Evolutionary conservation across 2,113 vertebrate species (phyloP).

Genomic region (Pristiophorus japonicus): DNA sequence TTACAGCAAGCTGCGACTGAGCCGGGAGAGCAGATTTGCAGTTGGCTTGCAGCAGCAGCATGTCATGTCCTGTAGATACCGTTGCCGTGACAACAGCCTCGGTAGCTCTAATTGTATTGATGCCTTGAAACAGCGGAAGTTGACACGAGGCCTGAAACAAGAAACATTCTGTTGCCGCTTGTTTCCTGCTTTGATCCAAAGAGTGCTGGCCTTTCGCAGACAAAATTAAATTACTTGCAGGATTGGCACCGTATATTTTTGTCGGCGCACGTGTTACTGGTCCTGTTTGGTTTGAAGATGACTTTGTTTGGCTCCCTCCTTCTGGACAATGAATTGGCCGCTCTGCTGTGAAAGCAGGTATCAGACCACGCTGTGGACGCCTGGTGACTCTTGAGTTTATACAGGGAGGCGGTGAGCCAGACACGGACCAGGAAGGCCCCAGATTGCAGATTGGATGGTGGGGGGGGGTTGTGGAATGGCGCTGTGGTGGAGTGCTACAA

Average conservation of each 20-base stretch:
- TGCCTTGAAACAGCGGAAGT: slow-evolving; percentile 24
- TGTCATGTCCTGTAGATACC: slow-evolving; percentile 21
- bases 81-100: background rate
- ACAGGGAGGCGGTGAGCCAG: background rate
- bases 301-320: background rate
- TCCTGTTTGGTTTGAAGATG: background rate
- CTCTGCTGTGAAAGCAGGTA: background rate
- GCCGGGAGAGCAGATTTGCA: background rate
- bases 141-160: background rate
- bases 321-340: background rate
- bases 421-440: background rate
- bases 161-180: slow-evolving; percentile 3
- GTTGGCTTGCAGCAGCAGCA: background rate
- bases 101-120: slow-evolving; percentile 9
- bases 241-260: background rate
- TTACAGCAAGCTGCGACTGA: background rate
- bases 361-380: background rate
- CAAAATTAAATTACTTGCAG: background rate
- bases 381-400: background rate
- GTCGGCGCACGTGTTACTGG: background rate
- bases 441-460: background rate
- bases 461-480: background rate
- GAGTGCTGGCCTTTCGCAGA: background rate
- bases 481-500: background rate
- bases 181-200: background rate